These are phyloP conservation scores for Lineus longissimus DNA, from an alignment of 1,140 invertebrate species.

Conservation along the genomic window DNA sequence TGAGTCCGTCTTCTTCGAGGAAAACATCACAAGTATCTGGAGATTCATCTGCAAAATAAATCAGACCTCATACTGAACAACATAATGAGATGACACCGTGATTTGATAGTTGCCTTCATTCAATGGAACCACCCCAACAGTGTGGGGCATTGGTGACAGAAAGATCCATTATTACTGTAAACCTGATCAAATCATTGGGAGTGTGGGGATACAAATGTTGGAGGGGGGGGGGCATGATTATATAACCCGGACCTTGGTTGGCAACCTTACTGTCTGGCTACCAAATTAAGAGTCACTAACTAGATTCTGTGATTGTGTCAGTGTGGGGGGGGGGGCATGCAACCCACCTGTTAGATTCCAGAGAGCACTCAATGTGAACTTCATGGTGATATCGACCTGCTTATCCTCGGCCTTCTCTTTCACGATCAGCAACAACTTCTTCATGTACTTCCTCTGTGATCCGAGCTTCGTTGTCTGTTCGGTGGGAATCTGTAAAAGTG, in stretches of 20 bases:
- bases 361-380: conserved; percentile 75
- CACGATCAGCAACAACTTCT: conserved; percentile 69
- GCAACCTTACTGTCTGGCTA: too few species aligned
- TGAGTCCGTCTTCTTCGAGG: conserved; percentile 67
- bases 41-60: conserved; percentile 53
- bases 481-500: conserved; percentile 64
- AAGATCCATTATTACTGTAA: too few species aligned
- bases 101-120: background rate
- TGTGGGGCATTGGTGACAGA: too few species aligned
- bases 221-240: too few species aligned
- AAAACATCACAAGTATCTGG: conserved; percentile 70
- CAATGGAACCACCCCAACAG: too few species aligned
- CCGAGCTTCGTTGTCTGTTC: conserved; percentile 70
- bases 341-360: conserved; percentile 73
- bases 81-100: background rate
- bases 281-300: too few species aligned
- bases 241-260: too few species aligned
- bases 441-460: conserved; percentile 68
- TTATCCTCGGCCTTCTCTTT: conserved; percentile 60
- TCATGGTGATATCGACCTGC: conserved; percentile 70
- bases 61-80: background rate
- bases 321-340: too few species aligned
- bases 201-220: too few species aligned
- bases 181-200: too few species aligned
- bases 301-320: too few species aligned